Evolutionary conservation across 2,888 invertebrate species (phyloP).

Genomic region (Agrotis segetum): DNA sequence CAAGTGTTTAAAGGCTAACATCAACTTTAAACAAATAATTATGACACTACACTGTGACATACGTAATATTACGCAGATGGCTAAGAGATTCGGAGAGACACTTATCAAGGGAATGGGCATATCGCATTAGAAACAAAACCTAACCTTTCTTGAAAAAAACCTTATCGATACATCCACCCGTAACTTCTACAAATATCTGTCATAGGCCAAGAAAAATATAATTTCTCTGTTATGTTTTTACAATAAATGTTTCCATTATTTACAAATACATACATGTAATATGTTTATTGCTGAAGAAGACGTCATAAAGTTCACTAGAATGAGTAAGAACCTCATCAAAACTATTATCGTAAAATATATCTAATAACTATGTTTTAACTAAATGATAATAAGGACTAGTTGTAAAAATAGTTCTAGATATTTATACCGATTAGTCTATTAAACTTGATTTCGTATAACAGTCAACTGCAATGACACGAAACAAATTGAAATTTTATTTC

Average conservation of each 20-base stretch:
- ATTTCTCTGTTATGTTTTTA: conserved; percentile 85
- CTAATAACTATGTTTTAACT: conserved; percentile 83
- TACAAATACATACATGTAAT: conserved; percentile 85
- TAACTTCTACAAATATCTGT: conserved; percentile 81
- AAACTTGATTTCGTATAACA: conserved; percentile 72
- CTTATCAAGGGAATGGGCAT: conserved; percentile 39
- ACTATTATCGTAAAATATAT: conserved; percentile 82
- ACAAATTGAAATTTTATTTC: conserved; percentile 35
- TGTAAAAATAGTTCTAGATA: conserved; percentile 87
- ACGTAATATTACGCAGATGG: conserved; percentile 58
- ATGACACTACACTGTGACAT: conserved; percentile 73
- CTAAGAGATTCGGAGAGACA: conserved; percentile 57
- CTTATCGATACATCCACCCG: conserved; percentile 68
- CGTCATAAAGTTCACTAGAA: conserved; percentile 82
- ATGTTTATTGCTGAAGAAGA: conserved; percentile 89
- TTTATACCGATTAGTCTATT: conserved; percentile 75
- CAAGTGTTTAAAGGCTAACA: conserved; percentile 79
- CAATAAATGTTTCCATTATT: conserved; percentile 86
- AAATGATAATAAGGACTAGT: conserved; percentile 88
- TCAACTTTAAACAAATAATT: conserved; percentile 80
- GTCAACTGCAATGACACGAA: conserved; percentile 60
- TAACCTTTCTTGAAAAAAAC: conserved; percentile 46
- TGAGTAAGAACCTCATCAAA: conserved; percentile 78
- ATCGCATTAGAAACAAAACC: conserved; percentile 51
- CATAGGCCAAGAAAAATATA: conserved; percentile 89